Percentiles rank a stretch among this genome's conserved stretches.
Evolutionary conservation across 2,113 vertebrate species (phyloP).

Genomic region (Eonycteris spelaea): DNA sequence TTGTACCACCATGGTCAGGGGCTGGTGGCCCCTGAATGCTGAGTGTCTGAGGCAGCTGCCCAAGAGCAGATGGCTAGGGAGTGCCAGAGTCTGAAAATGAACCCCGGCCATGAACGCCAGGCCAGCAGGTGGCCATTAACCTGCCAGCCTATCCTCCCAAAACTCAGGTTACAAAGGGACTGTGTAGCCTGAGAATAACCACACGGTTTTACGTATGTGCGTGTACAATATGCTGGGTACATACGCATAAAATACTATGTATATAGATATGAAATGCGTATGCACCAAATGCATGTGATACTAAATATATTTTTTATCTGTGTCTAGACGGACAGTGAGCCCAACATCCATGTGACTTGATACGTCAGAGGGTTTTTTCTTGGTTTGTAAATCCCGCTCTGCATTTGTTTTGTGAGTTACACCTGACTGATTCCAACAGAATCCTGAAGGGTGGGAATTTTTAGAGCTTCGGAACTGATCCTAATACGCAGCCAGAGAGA

Average conservation of each 20-base stretch:
- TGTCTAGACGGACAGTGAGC: not conserved
- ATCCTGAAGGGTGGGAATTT: accelerated
- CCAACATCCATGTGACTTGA: not conserved
- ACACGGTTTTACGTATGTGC: not conserved
- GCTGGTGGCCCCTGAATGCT: not conserved
- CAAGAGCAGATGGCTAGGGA: not conserved
- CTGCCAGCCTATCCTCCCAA: too few relatives aligned
- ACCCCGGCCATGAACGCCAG: accelerated
- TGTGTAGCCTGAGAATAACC: not conserved
- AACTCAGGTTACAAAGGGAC: not conserved
- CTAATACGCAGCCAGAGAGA: too few relatives aligned
- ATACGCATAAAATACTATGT: not conserved
- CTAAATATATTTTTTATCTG: not conserved
- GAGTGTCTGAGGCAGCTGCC: accelerated
- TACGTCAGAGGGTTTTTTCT: accelerated
- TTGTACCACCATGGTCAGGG: not conserved
- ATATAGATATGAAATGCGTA: too few relatives aligned
- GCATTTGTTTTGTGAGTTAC: not conserved
- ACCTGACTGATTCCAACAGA: not conserved
- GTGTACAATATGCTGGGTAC: not conserved
- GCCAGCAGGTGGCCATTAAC: accelerated
- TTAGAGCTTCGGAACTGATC: not conserved
- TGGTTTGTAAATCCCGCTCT: not conserved
- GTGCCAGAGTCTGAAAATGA: not conserved
- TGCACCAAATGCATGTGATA: too few relatives aligned